Evolutionary conservation across 2,888 invertebrate genomes (phyloP), one percentile per base, ranked within the genome.

Genomic region (Ceramica pisi): DNA sequence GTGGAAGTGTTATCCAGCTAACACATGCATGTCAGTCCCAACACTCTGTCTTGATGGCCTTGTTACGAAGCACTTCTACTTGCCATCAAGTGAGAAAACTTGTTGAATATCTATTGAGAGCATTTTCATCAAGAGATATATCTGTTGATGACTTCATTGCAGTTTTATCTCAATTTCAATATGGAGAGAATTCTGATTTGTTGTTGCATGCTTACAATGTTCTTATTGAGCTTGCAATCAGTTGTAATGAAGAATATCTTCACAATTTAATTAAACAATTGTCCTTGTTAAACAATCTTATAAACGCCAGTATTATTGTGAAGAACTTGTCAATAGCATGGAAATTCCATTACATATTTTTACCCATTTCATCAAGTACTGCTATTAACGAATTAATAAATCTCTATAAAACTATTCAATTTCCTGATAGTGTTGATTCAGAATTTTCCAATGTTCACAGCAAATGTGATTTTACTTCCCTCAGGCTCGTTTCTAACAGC

Each of bases 321-420:
- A 95, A 94, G 81, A 94, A 95, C 82, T 86, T 95, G 63, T 91
- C 95, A 48, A 87, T 93, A 19, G 92, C 90, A 60, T 96, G 95
- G 95, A 96, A 95, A 82, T 96, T 94, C 77, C 93, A 95, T 76
- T 96, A 96, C 67, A 90, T 96, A 82, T 95, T 91, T 88, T 88
- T 96, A 74, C 93, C 95, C 1, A 93, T 95, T 89, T 92, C 94
- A 2, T 93, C 94, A 63, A 89, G 90, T 64, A 90, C 89, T 55
- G 91, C 92, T 56, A 87, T 93, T 65, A 94, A 95, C 82, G 92
- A 93, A 80, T 90, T 94, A 72, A 93, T 95, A 63, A 84, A 90
- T 72, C 92, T 91, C 67, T 92, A 92, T 75, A 85, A 84, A 81
- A 67, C 21, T 16, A 78, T 78, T 61, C 69, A 83, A 44, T 80